Base-by-base conservation (phyloP, 2,797 vertebrate genomes). In the Amniataba percoides region DNA sequence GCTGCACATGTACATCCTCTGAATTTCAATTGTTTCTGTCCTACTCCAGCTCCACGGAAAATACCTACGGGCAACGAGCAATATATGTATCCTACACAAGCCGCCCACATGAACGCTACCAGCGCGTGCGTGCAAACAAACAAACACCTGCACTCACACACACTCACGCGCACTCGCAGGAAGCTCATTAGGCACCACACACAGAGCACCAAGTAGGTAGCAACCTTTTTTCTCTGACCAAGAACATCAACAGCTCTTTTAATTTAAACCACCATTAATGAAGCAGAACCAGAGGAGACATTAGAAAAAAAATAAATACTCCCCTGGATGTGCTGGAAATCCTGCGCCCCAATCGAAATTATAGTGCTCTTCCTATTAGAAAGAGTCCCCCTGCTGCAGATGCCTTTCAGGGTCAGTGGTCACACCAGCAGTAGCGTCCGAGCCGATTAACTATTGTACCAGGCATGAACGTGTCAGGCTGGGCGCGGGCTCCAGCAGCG, bases 231-330 rank as follows among this genome's bases (percentile, higher is more conserved):
- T 67, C 68, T 80, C 45, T 51, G 79, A 87, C 90, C 64, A 77
- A 85, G 83, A 91, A 85, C 87, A 83, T 87, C 85, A 92, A 89
- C 90, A 88, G 52, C 87, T 88, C 80, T 88, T 92, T 89, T 81
- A 89, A 92, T 89, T 79, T 84, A 83, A 93, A 85, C 71, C 85
- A 60, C 72, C 75, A 83, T 87, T 92, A 91, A 94, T 93, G 88
- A 92, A 88, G 78, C 81, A 77, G 81, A 89, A 90, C 78, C 66
- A 68, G 71, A 80, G 57, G 59, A 84, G 57, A 89, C 49, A 23
- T 68, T 77, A 27, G 48, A 36, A 43, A 62, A 63, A 46, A 58
- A 59, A 69, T 31, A 36, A 36, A 76, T 0, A 45, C 52, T 74
- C 76, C 75, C 71, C 75, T 83, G 56, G 81, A 89, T 84, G 84